phyloP scores from a whole-genome alignment of 2,888 invertebrate genomes.

The Troilus luridus region DNA sequence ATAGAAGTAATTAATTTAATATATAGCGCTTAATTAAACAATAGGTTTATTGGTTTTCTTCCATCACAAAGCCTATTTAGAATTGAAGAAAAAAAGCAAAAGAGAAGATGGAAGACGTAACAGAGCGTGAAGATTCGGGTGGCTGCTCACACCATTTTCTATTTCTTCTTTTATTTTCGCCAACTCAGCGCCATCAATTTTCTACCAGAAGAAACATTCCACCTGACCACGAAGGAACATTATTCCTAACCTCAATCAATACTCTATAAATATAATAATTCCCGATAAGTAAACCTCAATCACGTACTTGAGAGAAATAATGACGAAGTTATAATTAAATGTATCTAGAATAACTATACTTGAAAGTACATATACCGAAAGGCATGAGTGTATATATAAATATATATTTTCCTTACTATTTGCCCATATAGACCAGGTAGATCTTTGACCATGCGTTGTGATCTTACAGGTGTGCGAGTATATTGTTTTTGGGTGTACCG shows the following conservation, averaged over 20 bases:
- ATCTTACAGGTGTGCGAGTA: too few species aligned
- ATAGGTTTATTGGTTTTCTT: background rate
- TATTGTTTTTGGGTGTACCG: too few species aligned
- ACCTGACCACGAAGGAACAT: background rate
- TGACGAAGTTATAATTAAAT: too few species aligned
- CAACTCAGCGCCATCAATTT: constrained; percentile 20
- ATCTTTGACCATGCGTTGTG: too few species aligned
- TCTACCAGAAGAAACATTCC: background rate
- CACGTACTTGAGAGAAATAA: too few species aligned
- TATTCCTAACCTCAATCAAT: background rate
- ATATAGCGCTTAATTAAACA: background rate
- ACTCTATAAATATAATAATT: background rate
- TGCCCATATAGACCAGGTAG: too few species aligned
- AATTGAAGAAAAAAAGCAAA: background rate
- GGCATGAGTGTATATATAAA: too few species aligned
- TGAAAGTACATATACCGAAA: too few species aligned
- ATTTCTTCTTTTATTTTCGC: background rate
- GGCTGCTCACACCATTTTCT: background rate
- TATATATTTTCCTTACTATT: too few species aligned
- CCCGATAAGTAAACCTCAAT: background rate
- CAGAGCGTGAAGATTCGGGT: background rate
- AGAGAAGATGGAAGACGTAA: background rate
- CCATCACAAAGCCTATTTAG: too few species aligned
- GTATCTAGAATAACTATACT: too few species aligned
- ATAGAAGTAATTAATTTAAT: too few species aligned